Conservation (phyloP, 2,113 vertebrate genomes). For the Carassius auratus region DNA sequence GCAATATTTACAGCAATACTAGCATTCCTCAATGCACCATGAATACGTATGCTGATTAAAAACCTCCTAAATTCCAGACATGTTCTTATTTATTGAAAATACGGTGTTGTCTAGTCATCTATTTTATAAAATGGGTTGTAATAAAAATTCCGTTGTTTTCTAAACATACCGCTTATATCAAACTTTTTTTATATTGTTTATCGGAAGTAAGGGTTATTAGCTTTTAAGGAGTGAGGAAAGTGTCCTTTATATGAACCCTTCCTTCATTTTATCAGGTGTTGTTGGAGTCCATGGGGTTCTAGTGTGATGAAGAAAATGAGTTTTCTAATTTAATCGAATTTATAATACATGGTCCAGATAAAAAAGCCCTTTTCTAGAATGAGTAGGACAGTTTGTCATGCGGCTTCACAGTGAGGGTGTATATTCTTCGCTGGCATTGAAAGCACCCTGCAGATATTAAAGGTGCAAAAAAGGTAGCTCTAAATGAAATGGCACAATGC, state of each 20-base stretch:
- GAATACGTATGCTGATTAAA: constrained; percentile 1
- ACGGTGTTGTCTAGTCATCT: neutral
- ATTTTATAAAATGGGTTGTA: neutral
- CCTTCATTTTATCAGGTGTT: neutral
- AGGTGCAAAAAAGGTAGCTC: constrained; percentile 2
- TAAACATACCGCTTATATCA: neutral
- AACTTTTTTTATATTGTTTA: neutral
- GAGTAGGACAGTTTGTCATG: neutral
- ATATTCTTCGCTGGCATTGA: neutral
- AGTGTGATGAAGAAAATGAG: constrained; percentile 16
- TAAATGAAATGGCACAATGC: neutral
- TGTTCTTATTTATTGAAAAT: neutral
- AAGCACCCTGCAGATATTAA: constrained; percentile 23
- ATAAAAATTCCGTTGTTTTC: neutral
- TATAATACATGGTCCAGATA: neutral
- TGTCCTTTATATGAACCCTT: constrained; percentile 23
- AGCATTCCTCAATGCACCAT: neutral
- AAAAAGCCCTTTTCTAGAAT: neutral
- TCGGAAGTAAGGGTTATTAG: neutral
- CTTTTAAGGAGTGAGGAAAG: neutral
- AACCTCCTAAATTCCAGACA: neutral
- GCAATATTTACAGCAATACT: neutral
- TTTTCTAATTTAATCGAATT: constrained; percentile 26
- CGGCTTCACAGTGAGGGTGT: neutral
- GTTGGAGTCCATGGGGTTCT: neutral